These are phyloP conservation scores for Chelonia mydas DNA, from an alignment of 2,797 vertebrate species.

Conservation along the genomic window DNA sequence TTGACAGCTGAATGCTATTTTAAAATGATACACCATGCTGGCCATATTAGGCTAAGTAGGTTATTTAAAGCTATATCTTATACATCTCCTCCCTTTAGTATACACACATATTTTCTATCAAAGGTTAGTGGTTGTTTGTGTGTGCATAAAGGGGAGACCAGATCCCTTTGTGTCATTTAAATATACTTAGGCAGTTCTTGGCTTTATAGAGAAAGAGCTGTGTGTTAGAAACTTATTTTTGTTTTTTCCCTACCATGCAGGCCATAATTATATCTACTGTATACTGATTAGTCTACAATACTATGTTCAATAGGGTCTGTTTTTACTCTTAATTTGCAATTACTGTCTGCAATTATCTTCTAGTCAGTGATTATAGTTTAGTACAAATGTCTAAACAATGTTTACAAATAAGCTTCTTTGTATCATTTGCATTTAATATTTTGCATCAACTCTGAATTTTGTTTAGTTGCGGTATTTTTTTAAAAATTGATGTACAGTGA, in stretches of 20 bases:
- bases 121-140: neutral
- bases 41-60: neutral
- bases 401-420: neutral
- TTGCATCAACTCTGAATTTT: neutral
- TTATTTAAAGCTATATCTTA: neutral
- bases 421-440: conserved; percentile 9
- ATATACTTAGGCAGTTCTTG: neutral
- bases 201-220: neutral
- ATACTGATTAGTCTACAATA: neutral
- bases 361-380: neutral
- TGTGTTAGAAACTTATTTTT: conserved; percentile 10
- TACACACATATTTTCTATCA: neutral
- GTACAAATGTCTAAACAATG: conserved; percentile 24
- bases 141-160: neutral
- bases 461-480: neutral
- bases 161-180: neutral
- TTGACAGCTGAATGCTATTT: conserved; percentile 76
- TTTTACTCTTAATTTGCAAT: conserved; percentile 24
- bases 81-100: neutral
- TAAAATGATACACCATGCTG: neutral
- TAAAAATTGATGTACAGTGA: neutral
- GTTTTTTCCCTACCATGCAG: neutral
- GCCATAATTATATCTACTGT: conserved; percentile 2
- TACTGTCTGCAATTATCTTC: neutral
- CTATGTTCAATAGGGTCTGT: conserved; percentile 18